A percentile compares a stretch with the other conserved stretches of the same genome.
Conservation (phyloP, 1,140 invertebrate genomes). For the Lucilia sericata region DNA sequence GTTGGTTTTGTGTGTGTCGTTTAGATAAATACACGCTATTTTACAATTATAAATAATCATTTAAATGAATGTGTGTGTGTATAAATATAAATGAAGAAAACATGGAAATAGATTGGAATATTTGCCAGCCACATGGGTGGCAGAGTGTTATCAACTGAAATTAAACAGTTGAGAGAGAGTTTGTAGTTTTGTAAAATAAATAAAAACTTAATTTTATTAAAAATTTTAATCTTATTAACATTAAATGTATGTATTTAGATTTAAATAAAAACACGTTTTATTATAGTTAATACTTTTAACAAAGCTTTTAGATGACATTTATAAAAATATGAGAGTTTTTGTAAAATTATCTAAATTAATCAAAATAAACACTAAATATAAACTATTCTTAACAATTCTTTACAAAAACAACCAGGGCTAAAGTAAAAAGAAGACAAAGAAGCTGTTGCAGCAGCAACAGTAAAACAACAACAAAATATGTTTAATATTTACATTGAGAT, state of each 20-base stretch:
- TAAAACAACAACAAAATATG: background rate
- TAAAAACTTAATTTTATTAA: too few relatives aligned
- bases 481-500: background rate
- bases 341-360: background rate
- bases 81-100: too few relatives aligned
- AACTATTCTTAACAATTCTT: background rate
- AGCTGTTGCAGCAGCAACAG: background rate
- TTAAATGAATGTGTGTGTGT: too few relatives aligned
- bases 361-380: background rate
- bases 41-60: conserved; percentile 14
- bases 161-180: too few relatives aligned
- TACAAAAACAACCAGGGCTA: background rate
- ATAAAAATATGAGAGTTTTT: background rate
- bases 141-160: background rate
- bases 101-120: too few relatives aligned
- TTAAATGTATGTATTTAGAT: too few relatives aligned
- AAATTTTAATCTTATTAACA: too few relatives aligned
- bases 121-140: conserved; percentile 12
- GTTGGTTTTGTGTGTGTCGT: background rate
- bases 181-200: too few relatives aligned
- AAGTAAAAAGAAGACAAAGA: background rate
- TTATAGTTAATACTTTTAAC: background rate
- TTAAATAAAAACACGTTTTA: too few relatives aligned
- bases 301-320: background rate
- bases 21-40: background rate